Base-by-base conservation (phyloP, 2,797 vertebrate genomes). In the Microchirus variegatus region DNA sequence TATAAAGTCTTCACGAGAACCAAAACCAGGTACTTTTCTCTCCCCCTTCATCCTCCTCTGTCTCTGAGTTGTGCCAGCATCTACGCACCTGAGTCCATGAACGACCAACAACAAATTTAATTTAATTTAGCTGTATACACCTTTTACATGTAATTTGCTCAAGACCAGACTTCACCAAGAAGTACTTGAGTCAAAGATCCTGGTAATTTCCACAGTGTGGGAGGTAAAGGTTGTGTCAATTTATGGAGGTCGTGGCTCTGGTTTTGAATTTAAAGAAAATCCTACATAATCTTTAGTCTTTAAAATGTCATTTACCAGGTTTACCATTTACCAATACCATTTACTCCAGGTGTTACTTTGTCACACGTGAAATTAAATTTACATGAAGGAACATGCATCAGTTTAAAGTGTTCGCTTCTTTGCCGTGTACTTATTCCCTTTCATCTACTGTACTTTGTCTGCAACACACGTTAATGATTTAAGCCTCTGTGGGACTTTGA, bases 1-100 rank as follows among this genome's bases (percentile, higher is more conserved):
- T 78, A 82, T 63, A 71, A 62, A 76, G 70, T 53, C 51, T 84
- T 73, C 76, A 80, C 76, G 72, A 69, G 78, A 88, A 82, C 71
- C 79, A 81, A 74, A 82, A 82, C 76, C 80, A 73, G 70, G 75
- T 65, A 75, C 59, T 68, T 58, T 62, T 35, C 59, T 31, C 7
- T 48, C 40, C 57, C 71, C 57, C 56, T 45, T 54, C 55, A 26
- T 65, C 62, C 63, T 44, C 59, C 43, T 48, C 43, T 22, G 59
- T 79, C 49, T 78, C 59, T 69, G 67, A 74, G 69, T 60, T 75
- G 63, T 72, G 71, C 78, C 70, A 74, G 47, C 56, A 61, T 38
- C 67, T 38, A 58, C 67, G 55, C 31, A 31, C 65, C 69, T 45
- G 53, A 67, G 47, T 65, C 54, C n/a, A n/a, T n/a, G n/a, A n/a